Percentiles rank a stretch among this genome's conserved stretches.
Evolutionary conservation across 2,797 vertebrate species (phyloP).

Genomic region (Sebastolobus altivelis): DNA sequence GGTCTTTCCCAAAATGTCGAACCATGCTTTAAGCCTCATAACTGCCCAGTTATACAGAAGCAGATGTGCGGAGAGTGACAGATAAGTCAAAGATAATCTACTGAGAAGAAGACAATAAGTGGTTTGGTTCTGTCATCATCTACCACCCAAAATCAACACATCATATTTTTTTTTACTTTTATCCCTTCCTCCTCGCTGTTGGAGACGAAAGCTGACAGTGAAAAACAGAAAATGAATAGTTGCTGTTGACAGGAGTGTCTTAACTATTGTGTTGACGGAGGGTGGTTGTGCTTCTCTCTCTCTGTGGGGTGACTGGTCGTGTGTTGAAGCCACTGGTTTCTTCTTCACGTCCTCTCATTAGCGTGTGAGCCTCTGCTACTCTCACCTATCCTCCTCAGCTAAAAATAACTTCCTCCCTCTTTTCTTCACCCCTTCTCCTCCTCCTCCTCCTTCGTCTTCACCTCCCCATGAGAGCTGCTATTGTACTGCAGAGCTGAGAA

Average conservation of each 20-base stretch:
- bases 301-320: background rate
- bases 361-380: slow-evolving; percentile 42
- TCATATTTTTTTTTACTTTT: background rate
- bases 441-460: slow-evolving; percentile 42
- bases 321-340: slow-evolving; percentile 26
- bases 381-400: slow-evolving; percentile 61
- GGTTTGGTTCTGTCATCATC: background rate
- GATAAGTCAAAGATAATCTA: slow-evolving; percentile 9
- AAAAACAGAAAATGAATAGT: background rate
- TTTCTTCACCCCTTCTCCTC: slow-evolving; percentile 33
- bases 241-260: background rate
- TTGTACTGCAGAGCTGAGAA: slow-evolving; percentile 37
- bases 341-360: slow-evolving; percentile 57
- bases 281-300: slow-evolving; percentile 4
- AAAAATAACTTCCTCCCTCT: slow-evolving; percentile 67
- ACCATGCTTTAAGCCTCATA: background rate
- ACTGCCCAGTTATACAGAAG: background rate
- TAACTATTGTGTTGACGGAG: slow-evolving; percentile 2
- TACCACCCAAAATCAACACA: background rate
- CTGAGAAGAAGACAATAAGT: slow-evolving; percentile 7
- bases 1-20: background rate
- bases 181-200: background rate
- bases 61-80: background rate
- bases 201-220: background rate
- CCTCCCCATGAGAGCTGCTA: slow-evolving; percentile 49